A percentile compares a stretch with the other conserved stretches of the same genome.
Conservation (phyloP, 2,113 vertebrate species). For the Hepsetus odoe region DNA sequence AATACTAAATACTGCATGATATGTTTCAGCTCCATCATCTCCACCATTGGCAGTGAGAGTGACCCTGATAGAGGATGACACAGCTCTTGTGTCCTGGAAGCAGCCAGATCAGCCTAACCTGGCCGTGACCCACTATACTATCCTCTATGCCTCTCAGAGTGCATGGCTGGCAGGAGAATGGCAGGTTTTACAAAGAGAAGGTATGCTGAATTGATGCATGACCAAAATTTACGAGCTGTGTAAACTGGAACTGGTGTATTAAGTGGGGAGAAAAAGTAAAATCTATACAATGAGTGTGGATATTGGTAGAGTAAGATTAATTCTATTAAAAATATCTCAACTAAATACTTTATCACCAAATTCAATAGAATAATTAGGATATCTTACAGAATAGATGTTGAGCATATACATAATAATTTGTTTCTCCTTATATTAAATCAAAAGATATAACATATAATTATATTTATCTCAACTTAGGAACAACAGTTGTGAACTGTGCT, state of each 20-base stretch:
- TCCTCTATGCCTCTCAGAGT: conserved; percentile 88
- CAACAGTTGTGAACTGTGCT: neutral
- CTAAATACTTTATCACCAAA: neutral
- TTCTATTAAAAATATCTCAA: neutral
- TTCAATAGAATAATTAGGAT: neutral
- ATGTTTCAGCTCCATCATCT: conserved; percentile 81
- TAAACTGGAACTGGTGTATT: neutral
- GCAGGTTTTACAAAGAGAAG: conserved; percentile 83
- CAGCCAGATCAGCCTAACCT: conserved; percentile 82
- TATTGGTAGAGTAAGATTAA: too few species aligned
- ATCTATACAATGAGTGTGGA: too few species aligned
- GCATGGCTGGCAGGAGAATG: conserved; percentile 88
- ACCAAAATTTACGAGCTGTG: neutral
- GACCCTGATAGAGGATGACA: conserved; percentile 91
- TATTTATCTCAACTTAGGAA: neutral
- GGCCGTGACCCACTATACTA: conserved; percentile 86
- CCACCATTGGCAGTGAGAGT: conserved; percentile 87
- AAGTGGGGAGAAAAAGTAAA: too few species aligned
- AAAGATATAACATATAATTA: too few species aligned
- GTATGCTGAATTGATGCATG: conserved; percentile 12
- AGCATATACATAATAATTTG: neutral
- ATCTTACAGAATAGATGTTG: neutral
- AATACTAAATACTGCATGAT: conserved; percentile 16
- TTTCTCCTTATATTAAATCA: too few species aligned
- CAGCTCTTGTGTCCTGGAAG: conserved; percentile 94